Conservation (phyloP, 2,797 vertebrate species). For the Vireo griseus region DNA sequence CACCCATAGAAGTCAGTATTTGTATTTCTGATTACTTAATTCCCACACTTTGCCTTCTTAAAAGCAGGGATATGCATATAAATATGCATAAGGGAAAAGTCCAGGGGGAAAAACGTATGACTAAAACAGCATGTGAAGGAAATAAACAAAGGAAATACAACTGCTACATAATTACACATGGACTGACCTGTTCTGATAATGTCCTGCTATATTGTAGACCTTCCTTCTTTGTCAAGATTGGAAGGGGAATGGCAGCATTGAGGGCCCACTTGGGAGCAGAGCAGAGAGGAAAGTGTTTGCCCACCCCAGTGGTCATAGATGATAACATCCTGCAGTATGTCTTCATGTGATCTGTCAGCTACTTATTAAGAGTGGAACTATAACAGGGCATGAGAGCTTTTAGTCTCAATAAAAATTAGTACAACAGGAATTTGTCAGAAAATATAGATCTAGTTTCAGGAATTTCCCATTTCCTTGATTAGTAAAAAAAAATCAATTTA, state of each 20-base stretch:
- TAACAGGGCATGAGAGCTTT: background rate
- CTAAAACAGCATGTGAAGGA: background rate
- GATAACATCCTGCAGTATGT: background rate
- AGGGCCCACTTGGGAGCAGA: background rate
- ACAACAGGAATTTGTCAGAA: slow-evolving; percentile 4
- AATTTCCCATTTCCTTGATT: slow-evolving; percentile 12
- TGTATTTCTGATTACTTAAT: background rate
- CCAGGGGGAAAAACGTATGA: background rate
- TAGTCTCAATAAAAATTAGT: background rate
- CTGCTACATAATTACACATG: background rate
- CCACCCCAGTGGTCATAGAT: background rate
- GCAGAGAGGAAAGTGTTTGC: background rate
- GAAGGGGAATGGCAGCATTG: background rate
- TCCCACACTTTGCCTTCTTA: background rate
- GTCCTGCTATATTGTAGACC: background rate
- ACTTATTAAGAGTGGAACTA: background rate
- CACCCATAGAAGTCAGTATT: background rate
- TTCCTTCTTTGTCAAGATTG: background rate
- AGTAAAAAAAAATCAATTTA: slow-evolving; percentile 54
- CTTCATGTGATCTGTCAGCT: background rate
- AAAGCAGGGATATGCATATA: background rate
- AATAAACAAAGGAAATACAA: background rate
- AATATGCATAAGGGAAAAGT: background rate
- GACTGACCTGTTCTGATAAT: background rate
- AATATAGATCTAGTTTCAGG: slow-evolving; percentile 56